phyloP scores from a whole-genome alignment of 2,797 vertebrate genomes.

The Harpagifer antarcticus region DNA sequence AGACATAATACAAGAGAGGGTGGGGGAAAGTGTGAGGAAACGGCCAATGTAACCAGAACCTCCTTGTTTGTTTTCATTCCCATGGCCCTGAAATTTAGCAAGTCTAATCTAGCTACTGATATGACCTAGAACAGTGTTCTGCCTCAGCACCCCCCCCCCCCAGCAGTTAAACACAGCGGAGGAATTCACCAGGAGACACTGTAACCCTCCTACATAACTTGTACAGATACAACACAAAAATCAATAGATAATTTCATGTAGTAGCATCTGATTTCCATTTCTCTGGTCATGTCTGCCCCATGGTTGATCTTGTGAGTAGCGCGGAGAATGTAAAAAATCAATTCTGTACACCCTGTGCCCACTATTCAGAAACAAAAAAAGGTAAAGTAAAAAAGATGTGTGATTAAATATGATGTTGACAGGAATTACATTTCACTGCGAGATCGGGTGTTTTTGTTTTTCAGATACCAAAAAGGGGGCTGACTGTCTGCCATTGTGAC shows the following conservation, averaged over 20 bases:
- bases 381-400: slow-evolving; percentile 63
- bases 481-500: slow-evolving; percentile 42
- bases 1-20: slow-evolving; percentile 1
- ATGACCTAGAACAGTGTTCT: slow-evolving; percentile 65
- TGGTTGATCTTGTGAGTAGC: slow-evolving; percentile 50
- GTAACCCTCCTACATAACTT: slow-evolving; percentile 50
- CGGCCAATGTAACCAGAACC: slow-evolving; percentile 68
- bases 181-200: slow-evolving; percentile 55
- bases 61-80: slow-evolving; percentile 81
- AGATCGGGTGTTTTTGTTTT: slow-evolving; percentile 51
- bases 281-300: slow-evolving; percentile 46
- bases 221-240: slow-evolving; percentile 63
- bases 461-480: slow-evolving; percentile 47
- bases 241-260: slow-evolving; percentile 81
- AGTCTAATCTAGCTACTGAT: slow-evolving; percentile 76
- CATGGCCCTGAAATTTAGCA: slow-evolving; percentile 82
- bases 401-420: slow-evolving; percentile 73
- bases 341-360: slow-evolving; percentile 17
- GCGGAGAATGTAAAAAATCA: slow-evolving; percentile 37
- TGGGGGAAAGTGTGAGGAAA: slow-evolving; percentile 51
- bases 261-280: slow-evolving; percentile 72
- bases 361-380: slow-evolving; percentile 46
- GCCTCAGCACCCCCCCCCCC: slow-evolving; percentile 52
- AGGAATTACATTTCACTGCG: slow-evolving; percentile 70
- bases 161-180: slow-evolving; percentile 45